Evolutionary conservation across 2,888 invertebrate genomes (phyloP).

Genomic region (Drosophila mimica): DNA sequence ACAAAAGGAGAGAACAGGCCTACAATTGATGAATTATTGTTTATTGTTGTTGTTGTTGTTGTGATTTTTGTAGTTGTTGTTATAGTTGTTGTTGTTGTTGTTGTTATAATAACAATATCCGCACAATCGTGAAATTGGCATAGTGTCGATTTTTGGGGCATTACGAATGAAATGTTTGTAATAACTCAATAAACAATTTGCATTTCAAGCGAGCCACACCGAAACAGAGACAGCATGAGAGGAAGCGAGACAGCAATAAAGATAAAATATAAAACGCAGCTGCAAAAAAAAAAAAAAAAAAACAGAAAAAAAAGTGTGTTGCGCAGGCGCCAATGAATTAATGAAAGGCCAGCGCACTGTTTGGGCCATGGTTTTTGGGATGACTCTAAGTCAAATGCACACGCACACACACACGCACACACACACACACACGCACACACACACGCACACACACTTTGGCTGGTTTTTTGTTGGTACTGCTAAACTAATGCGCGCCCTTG

Average conservation of each 20-base stretch:
- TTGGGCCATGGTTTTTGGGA: constrained; percentile 48
- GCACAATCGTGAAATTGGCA: constrained; percentile 34
- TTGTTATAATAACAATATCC: constrained; percentile 44
- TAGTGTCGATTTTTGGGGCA: constrained; percentile 53
- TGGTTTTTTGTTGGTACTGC: neutral
- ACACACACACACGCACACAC: constrained; percentile 14
- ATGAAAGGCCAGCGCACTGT: constrained; percentile 58
- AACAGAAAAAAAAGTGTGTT: constrained; percentile 31
- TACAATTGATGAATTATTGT: neutral
- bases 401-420: constrained; percentile 1
- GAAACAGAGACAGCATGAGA: neutral
- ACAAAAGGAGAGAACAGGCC: constrained; percentile 19
- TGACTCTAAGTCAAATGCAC: constrained; percentile 25
- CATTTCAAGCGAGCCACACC: constrained; percentile 46
- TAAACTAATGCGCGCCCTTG: constrained; percentile 58
- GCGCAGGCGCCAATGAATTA: constrained; percentile 63
- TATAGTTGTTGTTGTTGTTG: constrained; percentile 13
- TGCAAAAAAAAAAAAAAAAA: neutral
- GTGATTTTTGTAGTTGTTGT: constrained; percentile 6
- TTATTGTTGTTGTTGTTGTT: neutral
- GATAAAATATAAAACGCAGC: constrained; percentile 7
- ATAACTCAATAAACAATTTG: constrained; percentile 66
- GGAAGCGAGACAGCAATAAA: constrained; percentile 22
- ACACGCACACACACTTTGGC: neutral
- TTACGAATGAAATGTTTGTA: constrained; percentile 51